These are phyloP conservation scores for Lobophora halterata DNA, from an alignment of 2,888 invertebrate genomes.

Conservation along the genomic window DNA sequence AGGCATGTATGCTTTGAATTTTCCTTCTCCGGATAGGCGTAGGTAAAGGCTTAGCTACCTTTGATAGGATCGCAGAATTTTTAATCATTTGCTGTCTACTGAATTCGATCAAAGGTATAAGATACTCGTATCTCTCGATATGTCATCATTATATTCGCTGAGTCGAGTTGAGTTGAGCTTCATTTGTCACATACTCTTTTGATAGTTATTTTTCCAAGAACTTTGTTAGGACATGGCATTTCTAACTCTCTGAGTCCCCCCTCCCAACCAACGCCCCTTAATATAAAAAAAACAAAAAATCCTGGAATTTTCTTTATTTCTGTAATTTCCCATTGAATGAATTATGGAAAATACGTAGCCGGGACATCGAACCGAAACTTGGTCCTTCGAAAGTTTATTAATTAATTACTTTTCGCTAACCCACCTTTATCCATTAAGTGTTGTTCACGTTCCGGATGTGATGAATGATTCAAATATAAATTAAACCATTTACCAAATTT, in stretches of 20 bases:
- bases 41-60: constrained; percentile 7
- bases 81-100: not conserved
- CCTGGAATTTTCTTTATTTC: too few relatives aligned
- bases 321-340: too few relatives aligned
- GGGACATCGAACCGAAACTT: constrained; percentile 31
- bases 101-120: not conserved
- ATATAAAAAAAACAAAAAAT: too few relatives aligned
- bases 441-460: constrained; percentile 48
- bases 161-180: too few relatives aligned
- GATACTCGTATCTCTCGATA: too few relatives aligned
- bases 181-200: too few relatives aligned
- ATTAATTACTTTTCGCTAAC: constrained; percentile 53
- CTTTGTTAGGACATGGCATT: too few relatives aligned
- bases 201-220: too few relatives aligned
- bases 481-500: constrained; percentile 56
- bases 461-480: constrained; percentile 61
- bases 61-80: constrained; percentile 6
- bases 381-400: constrained; percentile 52
- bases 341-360: not conserved
- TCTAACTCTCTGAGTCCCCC: too few relatives aligned
- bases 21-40: constrained; percentile 7
- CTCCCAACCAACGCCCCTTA: too few relatives aligned
- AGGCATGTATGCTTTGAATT: constrained; percentile 15
- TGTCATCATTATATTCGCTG: too few relatives aligned
- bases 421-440: constrained; percentile 47